phyloP scores from a whole-genome alignment of 2,797 vertebrate genomes.

The Microcaecilia unicolor region DNA sequence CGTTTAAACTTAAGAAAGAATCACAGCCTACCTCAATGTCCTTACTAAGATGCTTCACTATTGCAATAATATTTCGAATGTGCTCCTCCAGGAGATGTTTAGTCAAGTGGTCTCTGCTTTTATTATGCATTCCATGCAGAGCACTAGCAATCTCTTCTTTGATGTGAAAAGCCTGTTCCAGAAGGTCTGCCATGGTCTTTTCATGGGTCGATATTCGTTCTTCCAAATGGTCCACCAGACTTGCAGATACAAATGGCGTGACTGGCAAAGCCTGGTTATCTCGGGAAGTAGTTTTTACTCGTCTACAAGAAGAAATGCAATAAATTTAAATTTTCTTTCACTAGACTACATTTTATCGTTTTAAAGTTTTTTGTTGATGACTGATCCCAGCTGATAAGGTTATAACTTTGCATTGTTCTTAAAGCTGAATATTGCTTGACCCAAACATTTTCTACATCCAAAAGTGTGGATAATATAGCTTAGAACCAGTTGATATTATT shows the following conservation, averaged over 20 bases:
- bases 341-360: no score
- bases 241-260: constrained; percentile 41
- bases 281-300: constrained; percentile 47
- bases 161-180: constrained; percentile 59
- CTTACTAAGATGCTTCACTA: constrained; percentile 58
- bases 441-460: no score
- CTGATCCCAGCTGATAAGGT: no score
- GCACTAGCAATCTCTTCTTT: constrained; percentile 62
- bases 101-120: constrained; percentile 53
- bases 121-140: constrained; percentile 58
- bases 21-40: constrained; percentile 51
- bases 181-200: constrained; percentile 53
- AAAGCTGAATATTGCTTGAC: no score
- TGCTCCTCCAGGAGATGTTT: constrained; percentile 62
- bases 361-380: no score
- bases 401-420: no score
- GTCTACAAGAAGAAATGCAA: constrained; percentile 14
- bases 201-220: constrained; percentile 58
- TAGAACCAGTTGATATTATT: no score
- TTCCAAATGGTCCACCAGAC: constrained; percentile 55
- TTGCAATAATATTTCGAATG: constrained; percentile 60
- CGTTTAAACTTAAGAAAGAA: no score
- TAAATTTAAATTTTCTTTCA: no score
- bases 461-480: no score
- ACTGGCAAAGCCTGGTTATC: constrained; percentile 57